Evolutionary conservation across 2,888 invertebrate species (phyloP).

Genomic region (Taphrorychus bicolor): DNA sequence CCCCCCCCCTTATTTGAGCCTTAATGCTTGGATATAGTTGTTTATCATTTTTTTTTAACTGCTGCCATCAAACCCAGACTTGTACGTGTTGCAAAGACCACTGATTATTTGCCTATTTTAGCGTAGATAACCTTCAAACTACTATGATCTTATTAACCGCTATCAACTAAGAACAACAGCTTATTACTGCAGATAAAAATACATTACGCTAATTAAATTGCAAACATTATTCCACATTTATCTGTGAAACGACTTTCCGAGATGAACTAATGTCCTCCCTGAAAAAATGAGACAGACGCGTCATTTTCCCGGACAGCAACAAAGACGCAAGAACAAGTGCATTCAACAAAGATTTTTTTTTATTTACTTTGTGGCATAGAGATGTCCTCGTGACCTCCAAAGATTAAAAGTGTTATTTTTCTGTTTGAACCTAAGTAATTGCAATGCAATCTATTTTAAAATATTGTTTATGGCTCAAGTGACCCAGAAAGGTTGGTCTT

Average conservation of each 20-base stretch:
- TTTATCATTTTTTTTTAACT: too few species aligned
- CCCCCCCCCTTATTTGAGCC: too few species aligned
- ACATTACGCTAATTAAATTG: conserved; percentile 16
- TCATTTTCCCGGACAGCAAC: not conserved
- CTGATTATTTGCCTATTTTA: conserved; percentile 50
- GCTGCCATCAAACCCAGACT: too few species aligned
- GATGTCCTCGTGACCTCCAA: conserved; percentile 35
- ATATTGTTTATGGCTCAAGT: conserved; percentile 19
- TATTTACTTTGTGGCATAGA: conserved; percentile 23
- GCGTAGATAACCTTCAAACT: conserved; percentile 52
- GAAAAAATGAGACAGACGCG: not conserved
- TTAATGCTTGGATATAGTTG: too few species aligned
- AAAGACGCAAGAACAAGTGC: not conserved
- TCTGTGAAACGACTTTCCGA: not conserved
- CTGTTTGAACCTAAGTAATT: conserved; percentile 20
- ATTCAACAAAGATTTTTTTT: conserved; percentile 13
- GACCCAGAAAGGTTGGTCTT: conserved; percentile 31
- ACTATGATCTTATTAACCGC: conserved; percentile 39
- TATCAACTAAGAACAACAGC: conserved; percentile 33
- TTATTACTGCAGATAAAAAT: conserved; percentile 20
- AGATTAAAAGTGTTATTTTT: conserved; percentile 36
- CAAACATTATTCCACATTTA: not conserved
- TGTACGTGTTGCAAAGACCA: too few species aligned
- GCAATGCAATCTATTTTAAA: conserved; percentile 32
- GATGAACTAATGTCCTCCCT: not conserved